phyloP scores from a whole-genome alignment of 2,888 invertebrate genomes.

The Formica aserva region DNA sequence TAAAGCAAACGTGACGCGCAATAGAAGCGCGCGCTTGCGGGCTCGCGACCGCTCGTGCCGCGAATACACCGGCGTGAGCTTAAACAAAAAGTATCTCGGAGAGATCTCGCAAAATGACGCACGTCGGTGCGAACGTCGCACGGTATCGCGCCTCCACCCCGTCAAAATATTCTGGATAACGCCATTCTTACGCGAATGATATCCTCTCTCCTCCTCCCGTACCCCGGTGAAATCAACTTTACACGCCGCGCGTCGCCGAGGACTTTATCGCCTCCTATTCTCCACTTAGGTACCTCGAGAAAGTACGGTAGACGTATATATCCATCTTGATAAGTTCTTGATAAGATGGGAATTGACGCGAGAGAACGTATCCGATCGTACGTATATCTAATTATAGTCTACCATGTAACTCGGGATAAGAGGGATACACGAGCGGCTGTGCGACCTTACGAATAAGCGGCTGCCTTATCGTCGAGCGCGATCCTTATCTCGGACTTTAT shows the following conservation, averaged over 20 bases:
- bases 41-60: conserved; percentile 40
- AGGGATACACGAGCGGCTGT: neutral
- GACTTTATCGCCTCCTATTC: neutral
- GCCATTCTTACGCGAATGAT: neutral
- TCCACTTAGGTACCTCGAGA: neutral
- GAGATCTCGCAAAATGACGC: conserved; percentile 29
- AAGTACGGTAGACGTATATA: neutral
- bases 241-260: neutral
- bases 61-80: conserved; percentile 25
- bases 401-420: neutral
- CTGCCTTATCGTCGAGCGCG: conserved; percentile 33
- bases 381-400: conserved; percentile 7
- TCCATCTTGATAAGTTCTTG: neutral
- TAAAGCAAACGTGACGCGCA: conserved; percentile 53
- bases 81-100: conserved; percentile 32
- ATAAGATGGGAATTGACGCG: neutral
- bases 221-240: neutral
- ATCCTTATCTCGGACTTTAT: conserved; percentile 61
- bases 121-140: neutral
- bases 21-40: conserved; percentile 34
- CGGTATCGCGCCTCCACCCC: neutral
- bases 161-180: conserved; percentile 25
- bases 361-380: neutral
- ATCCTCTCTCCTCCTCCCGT: neutral
- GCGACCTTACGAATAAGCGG: conserved; percentile 34